Conservation (phyloP, 2,113 vertebrate genomes). For the Apteryx owenii region DNA sequence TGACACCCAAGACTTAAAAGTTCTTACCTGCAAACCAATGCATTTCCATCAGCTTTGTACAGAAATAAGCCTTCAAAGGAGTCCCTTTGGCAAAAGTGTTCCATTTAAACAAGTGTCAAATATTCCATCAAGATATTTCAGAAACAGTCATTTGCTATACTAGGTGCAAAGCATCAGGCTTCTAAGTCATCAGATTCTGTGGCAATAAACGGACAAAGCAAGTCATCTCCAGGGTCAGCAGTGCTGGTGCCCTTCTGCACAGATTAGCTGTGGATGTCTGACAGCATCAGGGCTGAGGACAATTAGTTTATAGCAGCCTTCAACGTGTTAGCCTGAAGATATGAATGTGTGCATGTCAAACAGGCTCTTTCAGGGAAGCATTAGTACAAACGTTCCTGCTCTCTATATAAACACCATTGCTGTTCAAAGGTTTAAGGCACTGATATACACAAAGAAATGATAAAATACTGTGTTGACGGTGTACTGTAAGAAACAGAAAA, state of each 20-base stretch:
- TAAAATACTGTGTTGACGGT: not conserved
- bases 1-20: not conserved
- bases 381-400: constrained; percentile 10
- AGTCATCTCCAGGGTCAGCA: not conserved
- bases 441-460: not conserved
- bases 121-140: not conserved
- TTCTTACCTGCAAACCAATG: not conserved
- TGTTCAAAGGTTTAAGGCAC: not conserved
- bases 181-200: not conserved
- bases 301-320: constrained; percentile 21
- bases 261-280: not conserved
- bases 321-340: not conserved
- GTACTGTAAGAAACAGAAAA: not conserved
- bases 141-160: not conserved
- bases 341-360: constrained; percentile 16
- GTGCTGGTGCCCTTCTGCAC: not conserved
- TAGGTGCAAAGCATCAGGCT: not conserved
- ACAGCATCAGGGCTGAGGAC: not conserved
- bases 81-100: not conserved
- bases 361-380: not conserved
- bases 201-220: constrained; percentile 8
- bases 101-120: not conserved
- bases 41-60: not conserved
- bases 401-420: not conserved
- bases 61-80: not conserved